phyloP scores from a whole-genome alignment of 1,140 invertebrate species.

The Lethrus apterus region DNA sequence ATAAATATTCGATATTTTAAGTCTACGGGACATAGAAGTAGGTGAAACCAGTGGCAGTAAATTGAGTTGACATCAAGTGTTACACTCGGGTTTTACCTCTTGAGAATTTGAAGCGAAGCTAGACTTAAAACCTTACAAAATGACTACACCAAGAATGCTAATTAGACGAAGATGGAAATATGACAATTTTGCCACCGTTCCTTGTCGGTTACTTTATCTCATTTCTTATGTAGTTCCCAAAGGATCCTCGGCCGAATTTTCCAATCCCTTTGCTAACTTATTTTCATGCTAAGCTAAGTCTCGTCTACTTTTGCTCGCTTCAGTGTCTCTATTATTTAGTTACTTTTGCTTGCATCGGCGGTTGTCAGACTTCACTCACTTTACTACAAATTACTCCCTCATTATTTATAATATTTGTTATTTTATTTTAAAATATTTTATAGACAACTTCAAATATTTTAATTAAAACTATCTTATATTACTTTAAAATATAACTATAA shows the following conservation, averaged over 20 bases:
- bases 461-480: no score
- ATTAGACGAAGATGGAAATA: constrained; percentile 34
- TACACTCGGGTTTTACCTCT: constrained; percentile 1
- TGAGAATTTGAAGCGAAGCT: constrained; percentile 11
- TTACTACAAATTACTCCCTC: constrained; percentile 18
- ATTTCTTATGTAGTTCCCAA: constrained; percentile 32
- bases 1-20: no score
- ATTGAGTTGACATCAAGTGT: constrained; percentile 13
- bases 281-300: constrained; percentile 31
- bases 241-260: constrained; percentile 29
- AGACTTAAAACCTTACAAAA: constrained; percentile 22
- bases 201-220: constrained; percentile 31
- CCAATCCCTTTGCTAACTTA: constrained; percentile 32
- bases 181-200: constrained; percentile 29
- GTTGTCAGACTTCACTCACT: constrained; percentile 18
- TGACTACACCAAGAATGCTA: constrained; percentile 34
- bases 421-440: no score
- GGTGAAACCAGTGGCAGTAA: no score
- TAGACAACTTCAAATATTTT: no score
- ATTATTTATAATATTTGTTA: constrained; percentile 21
- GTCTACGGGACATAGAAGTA: no score
- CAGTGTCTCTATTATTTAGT: constrained; percentile 29
- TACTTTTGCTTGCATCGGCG: constrained; percentile 22
- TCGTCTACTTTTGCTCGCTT: constrained; percentile 24
- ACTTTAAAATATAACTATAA: no score